A percentile compares a stretch with the other conserved stretches of the same genome.
These are phyloP conservation scores for Cheilosia urbana DNA, from an alignment of 2,888 invertebrate genomes.

Conservation along the genomic window DNA sequence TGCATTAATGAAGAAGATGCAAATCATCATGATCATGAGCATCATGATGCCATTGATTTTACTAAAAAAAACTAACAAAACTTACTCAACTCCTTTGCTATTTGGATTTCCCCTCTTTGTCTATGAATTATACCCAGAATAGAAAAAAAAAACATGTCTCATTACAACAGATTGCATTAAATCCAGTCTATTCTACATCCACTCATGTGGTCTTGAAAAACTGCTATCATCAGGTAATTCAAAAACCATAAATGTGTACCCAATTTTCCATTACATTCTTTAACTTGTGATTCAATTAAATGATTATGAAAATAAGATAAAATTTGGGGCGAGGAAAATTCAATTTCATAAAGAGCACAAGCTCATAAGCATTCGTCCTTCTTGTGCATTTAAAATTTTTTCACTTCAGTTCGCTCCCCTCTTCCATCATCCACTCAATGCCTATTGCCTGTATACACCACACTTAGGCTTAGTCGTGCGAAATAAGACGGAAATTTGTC, in stretches of 20 bases:
- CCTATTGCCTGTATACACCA: slow-evolving; percentile 20
- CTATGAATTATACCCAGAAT: too few relatives aligned
- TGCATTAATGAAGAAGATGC: too few relatives aligned
- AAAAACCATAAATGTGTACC: neutral
- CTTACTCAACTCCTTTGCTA: too few relatives aligned
- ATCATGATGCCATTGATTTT: too few relatives aligned
- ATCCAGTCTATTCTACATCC: too few relatives aligned
- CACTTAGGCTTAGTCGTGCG: slow-evolving; percentile 19
- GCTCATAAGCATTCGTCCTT: neutral
- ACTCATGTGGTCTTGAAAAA: too few relatives aligned
- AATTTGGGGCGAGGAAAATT: neutral
- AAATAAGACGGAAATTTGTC: slow-evolving; percentile 54
- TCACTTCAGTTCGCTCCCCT: neutral
- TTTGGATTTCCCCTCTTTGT: too few relatives aligned
- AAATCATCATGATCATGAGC: too few relatives aligned
- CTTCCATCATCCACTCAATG: slow-evolving; percentile 3
- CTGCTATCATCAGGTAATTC: neutral
- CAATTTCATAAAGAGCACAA: slow-evolving; percentile 19
- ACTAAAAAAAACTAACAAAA: too few relatives aligned
- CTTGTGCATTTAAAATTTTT: slow-evolving; percentile 9
- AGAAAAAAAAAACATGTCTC: too few relatives aligned
- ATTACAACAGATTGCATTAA: too few relatives aligned
- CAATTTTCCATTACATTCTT: slow-evolving; percentile 23
- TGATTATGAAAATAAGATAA: slow-evolving; percentile 24
- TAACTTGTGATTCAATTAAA: slow-evolving; percentile 27